A percentile compares a stretch with the other conserved stretches of the same genome.
These are phyloP conservation scores for Bolinopsis microptera DNA, from an alignment of 37 sponge, comb jelly and placozoan genomes.

Conservation along the genomic window DNA sequence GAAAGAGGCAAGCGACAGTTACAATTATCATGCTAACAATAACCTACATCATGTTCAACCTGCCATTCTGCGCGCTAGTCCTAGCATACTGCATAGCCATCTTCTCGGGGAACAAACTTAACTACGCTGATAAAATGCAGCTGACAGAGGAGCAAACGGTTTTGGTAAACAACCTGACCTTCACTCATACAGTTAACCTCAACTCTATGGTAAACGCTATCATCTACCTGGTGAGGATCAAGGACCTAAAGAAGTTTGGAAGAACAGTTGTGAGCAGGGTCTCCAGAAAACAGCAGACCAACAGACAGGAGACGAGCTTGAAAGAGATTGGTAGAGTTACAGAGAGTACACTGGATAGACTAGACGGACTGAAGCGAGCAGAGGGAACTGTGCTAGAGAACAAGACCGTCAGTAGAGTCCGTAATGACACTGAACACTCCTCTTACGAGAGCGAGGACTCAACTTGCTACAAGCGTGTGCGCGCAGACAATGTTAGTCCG, in stretches of 20 bases:
- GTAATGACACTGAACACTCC: conserved; percentile 47
- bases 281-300: not conserved
- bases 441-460: not conserved
- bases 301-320: not conserved
- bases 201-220: conserved; percentile 41
- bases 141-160: not conserved
- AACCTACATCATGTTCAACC: conserved; percentile 6
- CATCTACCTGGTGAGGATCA: conserved; percentile 1
- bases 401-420: not conserved
- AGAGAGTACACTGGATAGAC: not conserved
- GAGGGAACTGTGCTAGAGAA: not conserved
- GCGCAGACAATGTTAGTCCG: not conserved
- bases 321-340: not conserved
- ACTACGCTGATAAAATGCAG: not conserved
- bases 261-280: not conserved
- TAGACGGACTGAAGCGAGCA: not conserved
- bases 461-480: not conserved
- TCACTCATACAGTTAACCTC: conserved; percentile 26
- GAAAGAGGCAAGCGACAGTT: not conserved
- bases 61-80: not conserved
- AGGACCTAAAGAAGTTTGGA: not conserved
- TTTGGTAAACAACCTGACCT: conserved; percentile 12
- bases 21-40: conserved; percentile 12
- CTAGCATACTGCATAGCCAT: not conserved
- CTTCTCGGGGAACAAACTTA: not conserved